Evolutionary conservation across 2,797 vertebrate species (phyloP).

Genomic region (Clarias laeviceps): DNA sequence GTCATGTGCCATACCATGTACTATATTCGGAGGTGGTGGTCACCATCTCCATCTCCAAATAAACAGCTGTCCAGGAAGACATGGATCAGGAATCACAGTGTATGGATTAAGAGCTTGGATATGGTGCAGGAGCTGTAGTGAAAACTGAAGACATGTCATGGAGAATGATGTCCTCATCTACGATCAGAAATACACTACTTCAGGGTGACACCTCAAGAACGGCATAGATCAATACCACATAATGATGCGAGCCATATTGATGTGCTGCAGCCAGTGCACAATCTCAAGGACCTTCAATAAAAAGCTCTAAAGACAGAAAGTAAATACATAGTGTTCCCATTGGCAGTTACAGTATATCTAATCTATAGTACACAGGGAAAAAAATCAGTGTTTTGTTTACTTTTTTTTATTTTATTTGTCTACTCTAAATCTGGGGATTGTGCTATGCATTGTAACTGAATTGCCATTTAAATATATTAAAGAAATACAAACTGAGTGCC

Average conservation of each 20-base stretch:
- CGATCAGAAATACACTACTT: conserved; percentile 14
- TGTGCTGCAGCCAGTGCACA: neutral
- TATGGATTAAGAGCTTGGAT: conserved; percentile 26
- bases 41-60: neutral
- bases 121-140: neutral
- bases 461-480: neutral
- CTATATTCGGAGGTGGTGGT: neutral
- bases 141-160: neutral
- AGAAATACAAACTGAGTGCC: neutral
- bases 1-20: neutral
- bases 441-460: neutral
- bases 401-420: neutral
- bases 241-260: conserved; percentile 20
- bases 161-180: neutral
- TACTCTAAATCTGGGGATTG: neutral
- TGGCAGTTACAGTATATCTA: neutral
- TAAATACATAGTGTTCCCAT: conserved; percentile 6
- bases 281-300: conserved; percentile 21
- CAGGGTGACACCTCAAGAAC: conserved; percentile 15
- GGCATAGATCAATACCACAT: neutral
- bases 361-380: conserved; percentile 6
- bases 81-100: conserved; percentile 25
- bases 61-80: neutral
- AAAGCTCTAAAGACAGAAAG: neutral
- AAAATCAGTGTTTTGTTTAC: neutral